These are phyloP conservation scores for Mesorhabditis belari DNA, from an alignment of 2,888 invertebrate species.

Conservation along the genomic window DNA sequence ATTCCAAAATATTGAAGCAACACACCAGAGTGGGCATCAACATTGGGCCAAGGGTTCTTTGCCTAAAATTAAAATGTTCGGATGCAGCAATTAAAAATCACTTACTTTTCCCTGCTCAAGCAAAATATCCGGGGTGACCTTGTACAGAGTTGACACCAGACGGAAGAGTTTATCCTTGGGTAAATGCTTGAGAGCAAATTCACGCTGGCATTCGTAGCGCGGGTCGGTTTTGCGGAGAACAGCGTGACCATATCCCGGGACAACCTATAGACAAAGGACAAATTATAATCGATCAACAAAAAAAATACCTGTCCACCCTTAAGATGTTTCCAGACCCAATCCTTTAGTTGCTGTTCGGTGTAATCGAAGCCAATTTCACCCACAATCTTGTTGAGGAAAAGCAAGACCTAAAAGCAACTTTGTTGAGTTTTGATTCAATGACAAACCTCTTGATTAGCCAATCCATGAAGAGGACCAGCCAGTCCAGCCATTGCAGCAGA, in stretches of 20 bases:
- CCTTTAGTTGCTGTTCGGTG: slow-evolving; percentile 82
- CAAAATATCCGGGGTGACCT: slow-evolving; percentile 83
- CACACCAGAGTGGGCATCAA: slow-evolving; percentile 92
- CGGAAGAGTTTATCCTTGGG: slow-evolving; percentile 81
- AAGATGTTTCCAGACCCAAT: slow-evolving; percentile 93
- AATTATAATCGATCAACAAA: not conserved
- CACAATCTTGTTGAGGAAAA: slow-evolving; percentile 85
- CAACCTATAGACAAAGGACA: slow-evolving; percentile 64
- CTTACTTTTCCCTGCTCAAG: slow-evolving; percentile 74
- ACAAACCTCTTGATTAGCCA: slow-evolving; percentile 78
- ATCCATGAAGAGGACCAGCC: slow-evolving; percentile 88
- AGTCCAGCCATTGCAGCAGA: slow-evolving; percentile 86
- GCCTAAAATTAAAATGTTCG: slow-evolving; percentile 59
- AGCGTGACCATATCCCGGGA: slow-evolving; percentile 92
- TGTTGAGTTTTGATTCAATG: not conserved
- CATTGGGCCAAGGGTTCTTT: slow-evolving; percentile 97
- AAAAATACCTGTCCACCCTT: slow-evolving; percentile 72
- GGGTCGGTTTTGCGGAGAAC: slow-evolving; percentile 90
- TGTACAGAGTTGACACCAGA: slow-evolving; percentile 81
- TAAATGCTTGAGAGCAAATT: slow-evolving; percentile 85
- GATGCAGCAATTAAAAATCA: not conserved
- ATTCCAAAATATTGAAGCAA: slow-evolving; percentile 82
- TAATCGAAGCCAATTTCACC: slow-evolving; percentile 74
- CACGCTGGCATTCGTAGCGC: slow-evolving; percentile 83
- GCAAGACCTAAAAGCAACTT: slow-evolving; percentile 63